Percentiles rank a stretch among this genome's conserved stretches.
These are phyloP conservation scores for Argyrosomus japonicus DNA, from an alignment of 2,113 vertebrate genomes.

Conservation along the genomic window DNA sequence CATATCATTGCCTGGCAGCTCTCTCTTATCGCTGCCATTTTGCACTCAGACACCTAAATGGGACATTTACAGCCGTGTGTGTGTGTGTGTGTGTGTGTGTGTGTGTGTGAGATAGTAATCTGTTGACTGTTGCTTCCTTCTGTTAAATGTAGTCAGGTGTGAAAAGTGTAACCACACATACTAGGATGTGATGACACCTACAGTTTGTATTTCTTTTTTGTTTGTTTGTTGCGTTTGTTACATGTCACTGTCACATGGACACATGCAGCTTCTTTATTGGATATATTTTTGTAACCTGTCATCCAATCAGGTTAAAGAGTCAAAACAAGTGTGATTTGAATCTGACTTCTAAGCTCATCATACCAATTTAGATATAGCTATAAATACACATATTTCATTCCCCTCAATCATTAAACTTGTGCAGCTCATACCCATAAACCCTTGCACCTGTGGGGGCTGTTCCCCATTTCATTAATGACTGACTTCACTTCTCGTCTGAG, in stretches of 20 bases:
- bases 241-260: too few relatives aligned
- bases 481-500: neutral
- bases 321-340: neutral
- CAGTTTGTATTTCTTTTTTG: neutral
- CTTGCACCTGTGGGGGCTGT: neutral
- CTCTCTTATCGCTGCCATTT: slow-evolving; percentile 32
- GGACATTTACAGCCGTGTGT: slow-evolving; percentile 15
- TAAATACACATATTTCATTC: neutral
- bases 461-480: neutral
- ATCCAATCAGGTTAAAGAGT: neutral
- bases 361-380: neutral
- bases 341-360: neutral
- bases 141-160: neutral
- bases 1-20: slow-evolving; percentile 3
- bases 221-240: neutral
- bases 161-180: neutral
- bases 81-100: neutral
- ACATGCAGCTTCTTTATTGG: neutral
- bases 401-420: neutral
- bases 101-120: neutral
- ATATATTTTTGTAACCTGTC: neutral
- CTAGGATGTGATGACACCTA: neutral
- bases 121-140: neutral
- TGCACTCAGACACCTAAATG: neutral
- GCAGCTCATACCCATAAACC: neutral